These are phyloP conservation scores for Euspilapteryx auroguttella DNA, from an alignment of 2,888 invertebrate species.

Conservation along the genomic window DNA sequence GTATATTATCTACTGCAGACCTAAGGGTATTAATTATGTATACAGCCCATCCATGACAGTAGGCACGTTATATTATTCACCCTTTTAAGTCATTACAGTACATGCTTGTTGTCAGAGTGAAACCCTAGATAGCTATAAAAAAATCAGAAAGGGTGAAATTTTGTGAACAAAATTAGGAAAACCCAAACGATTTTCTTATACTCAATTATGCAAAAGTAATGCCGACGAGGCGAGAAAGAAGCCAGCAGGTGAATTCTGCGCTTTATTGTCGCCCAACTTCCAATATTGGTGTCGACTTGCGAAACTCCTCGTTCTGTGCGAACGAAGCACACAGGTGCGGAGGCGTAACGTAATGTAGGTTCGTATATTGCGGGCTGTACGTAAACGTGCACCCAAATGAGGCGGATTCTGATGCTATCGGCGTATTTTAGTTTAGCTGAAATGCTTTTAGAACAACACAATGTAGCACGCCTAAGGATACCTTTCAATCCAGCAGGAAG, in stretches of 20 bases:
- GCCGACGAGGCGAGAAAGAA: too few species aligned
- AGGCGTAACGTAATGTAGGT: slow-evolving; percentile 10
- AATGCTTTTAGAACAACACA: slow-evolving; percentile 15
- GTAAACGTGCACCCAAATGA: slow-evolving; percentile 34
- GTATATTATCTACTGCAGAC: too few species aligned
- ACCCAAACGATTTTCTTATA: too few species aligned
- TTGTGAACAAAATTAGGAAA: too few species aligned
- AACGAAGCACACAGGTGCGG: slow-evolving; percentile 31
- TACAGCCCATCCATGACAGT: slow-evolving; percentile 1
- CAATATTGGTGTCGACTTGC: slow-evolving; percentile 53
- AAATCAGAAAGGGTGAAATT: too few species aligned
- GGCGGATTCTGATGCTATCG: slow-evolving; percentile 42
- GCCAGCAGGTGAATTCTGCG: slow-evolving; percentile 22
- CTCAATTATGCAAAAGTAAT: too few species aligned
- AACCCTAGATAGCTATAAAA: neutral
- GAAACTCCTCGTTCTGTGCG: slow-evolving; percentile 48
- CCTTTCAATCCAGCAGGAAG: neutral
- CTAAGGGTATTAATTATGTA: too few species aligned
- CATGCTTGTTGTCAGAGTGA: neutral
- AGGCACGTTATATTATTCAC: slow-evolving; percentile 2
- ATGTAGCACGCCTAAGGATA: neutral
- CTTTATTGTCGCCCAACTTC: slow-evolving; percentile 50
- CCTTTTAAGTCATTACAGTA: slow-evolving; percentile 3
- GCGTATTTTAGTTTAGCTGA: slow-evolving; percentile 34
- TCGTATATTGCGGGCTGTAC: neutral